A percentile compares a stretch with the other conserved stretches of the same genome.
These are phyloP conservation scores for Hylomyscus alleni DNA, from an alignment of 2,797 vertebrate species.

Conservation along the genomic window DNA sequence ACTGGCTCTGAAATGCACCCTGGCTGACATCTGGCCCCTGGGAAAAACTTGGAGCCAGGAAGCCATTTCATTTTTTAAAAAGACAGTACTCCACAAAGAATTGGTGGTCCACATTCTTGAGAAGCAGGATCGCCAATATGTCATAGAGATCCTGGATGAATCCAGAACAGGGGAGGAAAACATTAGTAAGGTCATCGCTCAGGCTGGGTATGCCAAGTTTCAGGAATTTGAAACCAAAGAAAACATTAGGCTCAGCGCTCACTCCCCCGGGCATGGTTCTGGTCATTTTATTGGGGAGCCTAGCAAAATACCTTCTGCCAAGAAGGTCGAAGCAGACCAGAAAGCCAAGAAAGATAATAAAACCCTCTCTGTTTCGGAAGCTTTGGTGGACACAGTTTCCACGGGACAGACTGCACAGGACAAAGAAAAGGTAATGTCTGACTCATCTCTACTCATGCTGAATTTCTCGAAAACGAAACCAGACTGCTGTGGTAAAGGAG, in stretches of 20 bases:
- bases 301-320: conserved; percentile 36
- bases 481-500: conserved; percentile 82
- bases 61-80: conserved; percentile 91
- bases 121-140: conserved; percentile 87
- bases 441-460: not conserved
- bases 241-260: not conserved
- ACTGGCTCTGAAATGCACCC: conserved; percentile 92
- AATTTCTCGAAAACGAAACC: conserved; percentile 78
- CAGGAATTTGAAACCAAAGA: conserved; percentile 80
- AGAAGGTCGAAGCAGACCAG: conserved; percentile 57
- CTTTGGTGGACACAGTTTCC: not conserved
- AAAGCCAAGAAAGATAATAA: not conserved
- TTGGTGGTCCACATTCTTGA: conserved; percentile 90
- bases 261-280: not conserved
- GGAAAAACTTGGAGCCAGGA: conserved; percentile 90
- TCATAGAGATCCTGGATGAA: conserved; percentile 91
- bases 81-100: conserved; percentile 90
- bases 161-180: conserved; percentile 89
- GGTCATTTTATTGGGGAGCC: not conserved
- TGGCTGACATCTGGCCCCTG: conserved; percentile 90
- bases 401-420: not conserved
- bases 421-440: not conserved
- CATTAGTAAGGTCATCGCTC: conserved; percentile 91
- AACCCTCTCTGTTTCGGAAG: not conserved
- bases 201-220: conserved; percentile 88